A percentile compares a stretch with the other conserved stretches of the same genome.
Evolutionary conservation across 2,113 vertebrate species (phyloP).

Genomic region (Lamprologus speciosus): DNA sequence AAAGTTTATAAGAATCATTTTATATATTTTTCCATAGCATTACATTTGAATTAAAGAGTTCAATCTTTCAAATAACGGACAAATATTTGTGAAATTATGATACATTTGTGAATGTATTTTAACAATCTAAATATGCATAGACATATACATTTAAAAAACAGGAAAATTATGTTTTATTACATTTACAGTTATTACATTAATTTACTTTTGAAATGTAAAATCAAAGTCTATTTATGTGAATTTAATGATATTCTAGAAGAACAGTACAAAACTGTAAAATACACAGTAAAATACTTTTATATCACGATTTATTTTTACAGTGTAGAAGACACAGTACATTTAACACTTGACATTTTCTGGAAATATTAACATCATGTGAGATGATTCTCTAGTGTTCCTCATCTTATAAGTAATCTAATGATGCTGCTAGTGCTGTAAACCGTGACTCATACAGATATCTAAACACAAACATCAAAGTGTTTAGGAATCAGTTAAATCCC

Average conservation of each 20-base stretch:
- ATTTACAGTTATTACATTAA: not conserved
- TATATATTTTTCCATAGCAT: not conserved
- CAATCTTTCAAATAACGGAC: not conserved
- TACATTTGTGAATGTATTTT: not conserved
- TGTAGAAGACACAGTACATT: not conserved
- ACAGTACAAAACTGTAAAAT: not conserved
- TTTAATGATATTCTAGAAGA: not conserved
- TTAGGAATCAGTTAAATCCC: conserved; percentile 20
- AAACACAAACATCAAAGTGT: conserved; percentile 24
- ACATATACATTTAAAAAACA: not conserved
- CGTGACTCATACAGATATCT: conserved; percentile 15
- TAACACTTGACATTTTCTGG: conserved; percentile 11
- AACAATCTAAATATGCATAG: not conserved
- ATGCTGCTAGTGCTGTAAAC: not conserved
- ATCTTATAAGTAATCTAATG: conserved; percentile 32
- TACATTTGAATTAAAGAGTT: not conserved
- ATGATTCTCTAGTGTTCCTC: conserved; percentile 6
- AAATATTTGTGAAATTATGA: not conserved
- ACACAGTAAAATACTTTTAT: not conserved
- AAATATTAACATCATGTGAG: conserved; percentile 20
- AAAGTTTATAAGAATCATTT: rapidly evolving
- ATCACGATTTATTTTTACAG: not conserved
- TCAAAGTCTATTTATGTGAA: not conserved
- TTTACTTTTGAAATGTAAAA: not conserved
- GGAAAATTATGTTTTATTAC: not conserved